phyloP scores from a whole-genome alignment of 2,113 vertebrate species.

The Thomomys bottae region DNA sequence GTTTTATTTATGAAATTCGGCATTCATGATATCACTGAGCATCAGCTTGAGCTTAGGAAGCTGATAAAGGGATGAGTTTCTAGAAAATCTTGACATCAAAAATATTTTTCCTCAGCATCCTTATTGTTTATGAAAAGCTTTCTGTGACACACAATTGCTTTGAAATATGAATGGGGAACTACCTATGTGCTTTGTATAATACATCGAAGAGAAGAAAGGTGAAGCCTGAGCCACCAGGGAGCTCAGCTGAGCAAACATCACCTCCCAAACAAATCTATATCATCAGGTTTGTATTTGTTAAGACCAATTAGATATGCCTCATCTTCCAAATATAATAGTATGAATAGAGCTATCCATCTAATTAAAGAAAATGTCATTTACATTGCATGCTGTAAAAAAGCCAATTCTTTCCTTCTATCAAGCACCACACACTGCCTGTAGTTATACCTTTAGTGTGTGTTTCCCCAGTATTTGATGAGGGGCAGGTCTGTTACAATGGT shows the following conservation, averaged over 20 bases:
- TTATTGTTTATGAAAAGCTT: background rate
- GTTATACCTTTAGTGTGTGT: accelerated
- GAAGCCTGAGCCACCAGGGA: background rate
- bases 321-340: background rate
- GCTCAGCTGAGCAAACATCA: background rate
- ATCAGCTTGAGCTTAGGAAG: background rate
- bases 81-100: background rate
- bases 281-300: accelerated
- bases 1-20: background rate
- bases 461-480: background rate
- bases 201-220: background rate
- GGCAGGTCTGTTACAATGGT: accelerated
- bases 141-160: background rate
- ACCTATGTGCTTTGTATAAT: background rate
- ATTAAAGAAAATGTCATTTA: background rate
- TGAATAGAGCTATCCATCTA: background rate
- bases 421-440: accelerated
- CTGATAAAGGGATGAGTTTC: background rate
- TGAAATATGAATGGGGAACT: background rate
- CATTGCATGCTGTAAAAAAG: accelerated
- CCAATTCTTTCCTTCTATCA: too few species aligned
- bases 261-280: background rate
- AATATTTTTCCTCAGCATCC: background rate
- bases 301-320: background rate
- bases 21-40: background rate